Conservation (phyloP, 2,797 vertebrate species). For the Eremophila alpestris region DNA sequence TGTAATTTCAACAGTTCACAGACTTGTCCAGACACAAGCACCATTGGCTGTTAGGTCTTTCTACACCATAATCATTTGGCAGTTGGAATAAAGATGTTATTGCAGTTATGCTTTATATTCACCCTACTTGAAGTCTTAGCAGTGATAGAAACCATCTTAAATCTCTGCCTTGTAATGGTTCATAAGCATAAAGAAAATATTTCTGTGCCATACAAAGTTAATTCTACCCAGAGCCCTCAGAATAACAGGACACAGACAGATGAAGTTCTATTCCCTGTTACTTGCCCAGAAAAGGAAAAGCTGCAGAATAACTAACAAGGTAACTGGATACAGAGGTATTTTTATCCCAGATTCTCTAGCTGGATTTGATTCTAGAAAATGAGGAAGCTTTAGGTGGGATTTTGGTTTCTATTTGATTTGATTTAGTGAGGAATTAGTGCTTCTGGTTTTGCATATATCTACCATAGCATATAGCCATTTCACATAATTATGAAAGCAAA, state of each 20-base stretch:
- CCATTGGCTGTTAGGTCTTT: not conserved
- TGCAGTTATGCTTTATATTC: not conserved
- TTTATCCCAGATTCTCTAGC: not conserved
- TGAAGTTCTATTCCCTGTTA: not conserved
- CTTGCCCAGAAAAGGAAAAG: not conserved
- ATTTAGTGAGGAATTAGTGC: not conserved
- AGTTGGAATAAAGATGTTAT: not conserved
- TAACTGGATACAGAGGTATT: not conserved
- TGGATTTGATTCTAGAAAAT: not conserved
- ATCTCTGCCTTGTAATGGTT: not conserved
- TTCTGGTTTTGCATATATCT: not conserved
- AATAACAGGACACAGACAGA: not conserved
- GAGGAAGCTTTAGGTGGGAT: not conserved
- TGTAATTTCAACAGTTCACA: not conserved
- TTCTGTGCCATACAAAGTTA: not conserved
- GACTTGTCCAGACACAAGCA: not conserved
- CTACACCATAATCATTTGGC: not conserved
- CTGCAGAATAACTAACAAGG: not conserved
- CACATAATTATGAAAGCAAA: not conserved
- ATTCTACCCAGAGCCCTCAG: not conserved
- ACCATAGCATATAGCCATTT: not conserved
- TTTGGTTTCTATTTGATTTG: not conserved
- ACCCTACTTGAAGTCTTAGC: not conserved
- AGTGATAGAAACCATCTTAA: not conserved
- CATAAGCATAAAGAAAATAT: not conserved